phyloP scores from a whole-genome alignment of 2,113 vertebrate species.

The Geococcyx californianus region DNA sequence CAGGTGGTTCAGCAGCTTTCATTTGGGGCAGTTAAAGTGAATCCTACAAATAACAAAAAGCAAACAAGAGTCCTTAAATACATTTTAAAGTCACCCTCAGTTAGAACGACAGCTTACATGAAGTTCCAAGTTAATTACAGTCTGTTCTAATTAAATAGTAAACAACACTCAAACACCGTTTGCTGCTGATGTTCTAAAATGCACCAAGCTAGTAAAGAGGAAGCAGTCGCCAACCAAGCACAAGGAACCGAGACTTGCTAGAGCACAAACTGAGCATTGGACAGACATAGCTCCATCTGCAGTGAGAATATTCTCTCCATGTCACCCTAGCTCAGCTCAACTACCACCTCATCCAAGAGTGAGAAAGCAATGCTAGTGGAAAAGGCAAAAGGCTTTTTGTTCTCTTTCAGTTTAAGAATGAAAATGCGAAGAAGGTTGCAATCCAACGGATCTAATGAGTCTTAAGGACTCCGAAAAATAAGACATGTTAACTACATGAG shows the following conservation, averaged over 20 bases:
- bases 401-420: neutral
- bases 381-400: neutral
- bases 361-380: neutral
- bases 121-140: neutral
- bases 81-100: neutral
- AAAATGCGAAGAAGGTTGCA: neutral
- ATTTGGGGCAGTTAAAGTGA: neutral
- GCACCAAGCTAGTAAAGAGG: fast-evolving
- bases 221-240: neutral
- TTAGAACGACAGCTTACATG: neutral
- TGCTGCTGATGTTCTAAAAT: neutral
- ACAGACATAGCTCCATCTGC: neutral
- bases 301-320: fast-evolving
- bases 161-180: neutral
- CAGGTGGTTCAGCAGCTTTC: neutral
- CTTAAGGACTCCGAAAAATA: neutral
- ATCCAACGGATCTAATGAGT: neutral
- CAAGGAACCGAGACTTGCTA: neutral
- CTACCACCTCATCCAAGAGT: neutral
- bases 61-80: neutral
- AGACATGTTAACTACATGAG: neutral
- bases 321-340: neutral
- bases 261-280: neutral
- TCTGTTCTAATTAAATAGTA: neutral
- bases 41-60: neutral